A percentile compares a stretch with the other conserved stretches of the same genome.
phyloP scores from a whole-genome alignment of 2,888 invertebrate genomes.

The Buathra laborator region DNA sequence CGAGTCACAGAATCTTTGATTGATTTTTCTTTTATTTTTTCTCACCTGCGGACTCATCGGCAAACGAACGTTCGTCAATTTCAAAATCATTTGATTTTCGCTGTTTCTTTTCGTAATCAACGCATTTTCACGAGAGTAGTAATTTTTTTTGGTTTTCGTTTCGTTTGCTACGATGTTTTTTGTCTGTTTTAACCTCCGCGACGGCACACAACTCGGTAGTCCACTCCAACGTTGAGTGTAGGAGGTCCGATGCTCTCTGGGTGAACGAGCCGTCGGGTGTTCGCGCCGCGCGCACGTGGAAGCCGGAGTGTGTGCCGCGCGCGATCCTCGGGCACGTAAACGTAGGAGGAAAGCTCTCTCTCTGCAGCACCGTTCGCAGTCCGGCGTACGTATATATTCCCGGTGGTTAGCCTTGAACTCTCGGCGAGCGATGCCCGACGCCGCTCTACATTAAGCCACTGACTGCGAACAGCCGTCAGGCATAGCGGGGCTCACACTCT shows the following conservation, averaged over 20 bases:
- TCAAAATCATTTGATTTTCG: background rate
- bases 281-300: constrained; percentile 59
- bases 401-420: constrained; percentile 83
- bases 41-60: no score
- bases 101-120: background rate
- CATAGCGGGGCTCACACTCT: constrained; percentile 62
- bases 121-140: background rate
- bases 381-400: constrained; percentile 50
- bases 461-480: constrained; percentile 63
- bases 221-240: constrained; percentile 7
- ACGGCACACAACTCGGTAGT: constrained; percentile 12
- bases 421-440: constrained; percentile 77
- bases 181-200: background rate
- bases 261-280: constrained; percentile 51
- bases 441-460: constrained; percentile 71
- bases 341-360: constrained; percentile 63
- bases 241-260: constrained; percentile 28
- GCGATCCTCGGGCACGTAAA: constrained; percentile 54
- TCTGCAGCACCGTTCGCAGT: constrained; percentile 47
- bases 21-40: no score
- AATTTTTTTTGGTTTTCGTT: background rate
- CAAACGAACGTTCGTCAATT: no score
- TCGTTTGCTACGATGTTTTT: background rate
- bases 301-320: constrained; percentile 30
- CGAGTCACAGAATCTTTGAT: no score